Evolutionary conservation across 2,888 invertebrate species (phyloP), one percentile per base, ranked within the genome.

Genomic region (Parnassius smintheus): DNA sequence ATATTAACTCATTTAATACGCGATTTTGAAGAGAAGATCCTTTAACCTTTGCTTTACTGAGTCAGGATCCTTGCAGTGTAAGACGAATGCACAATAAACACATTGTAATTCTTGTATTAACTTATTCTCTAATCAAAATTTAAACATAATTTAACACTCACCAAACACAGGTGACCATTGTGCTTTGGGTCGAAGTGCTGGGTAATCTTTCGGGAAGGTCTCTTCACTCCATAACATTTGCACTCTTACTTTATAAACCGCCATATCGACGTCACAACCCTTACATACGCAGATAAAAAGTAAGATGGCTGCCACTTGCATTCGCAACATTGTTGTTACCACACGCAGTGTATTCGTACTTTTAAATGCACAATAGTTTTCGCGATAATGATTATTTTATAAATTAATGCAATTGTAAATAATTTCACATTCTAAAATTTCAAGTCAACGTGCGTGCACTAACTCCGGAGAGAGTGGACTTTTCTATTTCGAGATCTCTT

Each of bases 81-180:
- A 25, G 3, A 25, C 4, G 25, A 25, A 25, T 25, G 25, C 4
- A 25, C 25, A 25, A 25, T 25, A 25, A 25, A 25, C 25, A 25
- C 2, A 25, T 25, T 25, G 25, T 25, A 7, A 25, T 25, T 25
- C 3, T 25, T 25, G 4, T 25, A 25, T 25, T 25, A 3, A 25
- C 4, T 25, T 25, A 25, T 25, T 3, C 4, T 25, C 3, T 25
- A 25, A 2, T 4, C 0, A 25, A 2, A 25, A 25, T 25, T 25
- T 25, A 2, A 25, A 25, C 3, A 25, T 25, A 25, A 25, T 25
- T 25, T 0, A 25, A 25, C 57, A 93, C 96, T 94, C 84, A 98
- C 98, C 98, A 81, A 98, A 94, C 69, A 97, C 94, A 83, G 96
- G 95, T 74, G 98, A 97, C 96, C 97, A 98, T 81, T 98, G 98